Percentiles rank a stretch among this genome's conserved stretches.
Conservation (phyloP, 2,888 invertebrate species). For the Drosophila yooni region DNA sequence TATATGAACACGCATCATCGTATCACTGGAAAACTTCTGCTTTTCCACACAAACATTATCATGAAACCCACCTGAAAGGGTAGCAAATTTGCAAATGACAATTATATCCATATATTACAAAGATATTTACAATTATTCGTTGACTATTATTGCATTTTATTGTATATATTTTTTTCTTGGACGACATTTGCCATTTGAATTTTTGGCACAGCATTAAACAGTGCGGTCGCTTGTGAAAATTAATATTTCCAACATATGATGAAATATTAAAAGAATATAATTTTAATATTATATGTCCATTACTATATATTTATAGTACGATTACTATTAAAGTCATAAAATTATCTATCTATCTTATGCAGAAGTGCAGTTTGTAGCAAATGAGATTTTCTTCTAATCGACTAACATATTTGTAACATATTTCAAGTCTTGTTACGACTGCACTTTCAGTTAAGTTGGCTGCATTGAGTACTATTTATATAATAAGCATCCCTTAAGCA, state of each 20-base stretch:
- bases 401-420: slow-evolving; percentile 6
- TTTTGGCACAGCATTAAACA: slow-evolving; percentile 38
- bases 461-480: neutral
- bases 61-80: slow-evolving; percentile 24
- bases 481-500: neutral
- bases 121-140: slow-evolving; percentile 1
- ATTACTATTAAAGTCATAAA: neutral
- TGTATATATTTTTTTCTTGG: slow-evolving; percentile 1
- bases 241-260: neutral
- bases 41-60: neutral
- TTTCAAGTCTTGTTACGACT: slow-evolving; percentile 5
- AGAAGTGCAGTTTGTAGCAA: neutral
- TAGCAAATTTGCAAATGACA: slow-evolving; percentile 22
- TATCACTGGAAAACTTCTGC: slow-evolving; percentile 28
- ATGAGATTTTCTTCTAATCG: neutral
- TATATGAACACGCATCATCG: slow-evolving; percentile 11
- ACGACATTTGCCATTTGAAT: slow-evolving; percentile 48
- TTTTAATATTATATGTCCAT: neutral
- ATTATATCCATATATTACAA: neutral
- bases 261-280: neutral
- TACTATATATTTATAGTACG: neutral
- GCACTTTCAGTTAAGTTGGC: slow-evolving; percentile 8
- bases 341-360: neutral
- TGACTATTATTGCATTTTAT: neutral
- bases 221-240: neutral